Percentiles rank a stretch among this genome's conserved stretches.
Conservation (phyloP, 2,888 invertebrate genomes). For the Stramonita haemastoma region DNA sequence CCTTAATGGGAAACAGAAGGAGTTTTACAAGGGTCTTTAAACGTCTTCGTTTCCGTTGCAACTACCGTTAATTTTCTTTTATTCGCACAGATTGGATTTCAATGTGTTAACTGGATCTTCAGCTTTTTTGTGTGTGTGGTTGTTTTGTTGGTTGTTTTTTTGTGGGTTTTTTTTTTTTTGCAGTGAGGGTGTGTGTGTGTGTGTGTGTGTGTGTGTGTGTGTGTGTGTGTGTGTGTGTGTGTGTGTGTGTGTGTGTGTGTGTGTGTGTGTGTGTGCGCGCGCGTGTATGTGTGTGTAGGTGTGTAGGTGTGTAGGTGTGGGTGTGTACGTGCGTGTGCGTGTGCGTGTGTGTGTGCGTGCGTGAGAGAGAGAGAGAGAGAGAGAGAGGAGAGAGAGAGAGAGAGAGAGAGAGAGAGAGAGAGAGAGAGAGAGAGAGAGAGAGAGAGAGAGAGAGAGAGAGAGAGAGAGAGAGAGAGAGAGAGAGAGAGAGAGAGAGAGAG, state of each 20-base stretch:
- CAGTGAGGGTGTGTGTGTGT: neutral
- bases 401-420: neutral
- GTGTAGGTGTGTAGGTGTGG: neutral
- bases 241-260: conserved; percentile 13
- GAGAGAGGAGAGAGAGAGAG: neutral
- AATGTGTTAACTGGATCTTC: no score
- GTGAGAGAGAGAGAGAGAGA: neutral
- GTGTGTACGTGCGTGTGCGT: no score
- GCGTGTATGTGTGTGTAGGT: conserved; percentile 32
- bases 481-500: no score
- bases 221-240: conserved; percentile 19
- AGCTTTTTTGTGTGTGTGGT: neutral
- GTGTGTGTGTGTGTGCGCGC: conserved; percentile 15
- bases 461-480: no score
- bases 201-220: neutral
- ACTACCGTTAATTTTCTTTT: no score
- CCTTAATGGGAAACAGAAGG: no score
- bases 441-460: no score
- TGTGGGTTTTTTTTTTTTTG: neutral
- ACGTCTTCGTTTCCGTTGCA: no score
- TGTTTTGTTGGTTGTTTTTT: no score
- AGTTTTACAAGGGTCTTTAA: no score
- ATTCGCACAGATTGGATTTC: no score
- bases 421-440: no score
- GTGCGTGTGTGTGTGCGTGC: neutral